Evolutionary conservation across 1,140 invertebrate species (phyloP).

Genomic region (Babylonia areolata): DNA sequence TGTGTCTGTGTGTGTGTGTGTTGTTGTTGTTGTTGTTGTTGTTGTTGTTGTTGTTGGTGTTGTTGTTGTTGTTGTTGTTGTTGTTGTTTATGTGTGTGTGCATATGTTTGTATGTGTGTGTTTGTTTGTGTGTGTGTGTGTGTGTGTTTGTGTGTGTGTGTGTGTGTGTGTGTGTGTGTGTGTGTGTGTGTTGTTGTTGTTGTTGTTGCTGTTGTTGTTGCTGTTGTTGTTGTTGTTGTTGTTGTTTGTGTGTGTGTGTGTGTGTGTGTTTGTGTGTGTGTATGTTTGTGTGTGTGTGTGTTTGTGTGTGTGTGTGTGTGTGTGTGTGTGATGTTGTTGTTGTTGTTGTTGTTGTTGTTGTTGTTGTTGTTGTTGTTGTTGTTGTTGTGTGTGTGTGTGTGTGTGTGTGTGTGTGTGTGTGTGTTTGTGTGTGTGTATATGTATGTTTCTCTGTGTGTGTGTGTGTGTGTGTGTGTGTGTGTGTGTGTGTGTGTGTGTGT

Average conservation of each 20-base stretch:
- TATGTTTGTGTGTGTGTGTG: not conserved
- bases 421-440: too few species aligned
- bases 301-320: not conserved
- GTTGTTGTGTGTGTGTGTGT: too few species aligned
- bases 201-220: too few species aligned
- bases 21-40: not conserved
- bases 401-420: too few species aligned
- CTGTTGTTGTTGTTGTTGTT: too few species aligned
- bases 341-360: too few species aligned
- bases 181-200: not conserved
- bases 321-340: not conserved
- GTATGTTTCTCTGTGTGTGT: too few species aligned
- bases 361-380: too few species aligned
- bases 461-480: too few species aligned
- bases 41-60: not conserved
- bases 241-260: too few species aligned
- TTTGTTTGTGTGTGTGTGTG: not conserved
- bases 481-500: too few species aligned
- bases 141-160: not conserved
- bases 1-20: conserved; percentile 1
- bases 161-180: not conserved
- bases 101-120: not conserved
- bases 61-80: not conserved
- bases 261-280: not conserved
- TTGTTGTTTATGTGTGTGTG: not conserved